Evolutionary conservation across 2,888 invertebrate genomes (phyloP), one percentile per base, ranked within the genome.

Genomic region (Odontocerum albicorne): DNA sequence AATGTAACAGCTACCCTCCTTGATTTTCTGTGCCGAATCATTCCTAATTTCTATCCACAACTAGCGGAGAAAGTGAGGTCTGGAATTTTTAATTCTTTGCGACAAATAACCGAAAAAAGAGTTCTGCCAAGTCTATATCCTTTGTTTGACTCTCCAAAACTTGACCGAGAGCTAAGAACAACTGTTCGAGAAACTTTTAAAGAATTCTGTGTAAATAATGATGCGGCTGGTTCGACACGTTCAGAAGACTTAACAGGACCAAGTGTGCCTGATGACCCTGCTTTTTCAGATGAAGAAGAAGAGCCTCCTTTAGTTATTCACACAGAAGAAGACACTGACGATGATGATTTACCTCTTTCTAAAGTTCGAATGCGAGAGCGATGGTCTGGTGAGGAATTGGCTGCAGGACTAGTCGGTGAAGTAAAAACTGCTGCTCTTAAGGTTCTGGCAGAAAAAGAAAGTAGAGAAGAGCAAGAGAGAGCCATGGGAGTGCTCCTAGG

Each of bases 21-120:
- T 64, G 94, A 95, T 72, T 98, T 95, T 75, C 80, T 95, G 61
- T 94, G 93, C 74, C 78, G 93, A 83, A 91, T 94, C 69, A 91
- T 93, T 74, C 84, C 88, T 64, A 88, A 92, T 70, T 95, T 92
- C 71, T 88, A 89, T 74, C 91, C 92, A 44, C 80, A 85, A 20
- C 80, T 88, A 66, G 81, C 85, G 39, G 89, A 89, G 19, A 88
- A 88, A 77, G 90, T 95, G 4, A 83, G 84, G 64, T 82, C 84
- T 65, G 92, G 92, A 10, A 88, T 92, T 65, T 90, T 86, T 69
- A 87, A 88, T 60, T 92, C 94, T 3, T 72, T 95, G 15, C 79
- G 87, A 63, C 90, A 91, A 69, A 94, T 95, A 65, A 80, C 93
- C 60, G 93, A 93, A 66, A 97, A 97, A 75, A 83, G 95, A 69